Base-by-base conservation (phyloP, 2,797 vertebrate species). In the Ciconia nigra region DNA sequence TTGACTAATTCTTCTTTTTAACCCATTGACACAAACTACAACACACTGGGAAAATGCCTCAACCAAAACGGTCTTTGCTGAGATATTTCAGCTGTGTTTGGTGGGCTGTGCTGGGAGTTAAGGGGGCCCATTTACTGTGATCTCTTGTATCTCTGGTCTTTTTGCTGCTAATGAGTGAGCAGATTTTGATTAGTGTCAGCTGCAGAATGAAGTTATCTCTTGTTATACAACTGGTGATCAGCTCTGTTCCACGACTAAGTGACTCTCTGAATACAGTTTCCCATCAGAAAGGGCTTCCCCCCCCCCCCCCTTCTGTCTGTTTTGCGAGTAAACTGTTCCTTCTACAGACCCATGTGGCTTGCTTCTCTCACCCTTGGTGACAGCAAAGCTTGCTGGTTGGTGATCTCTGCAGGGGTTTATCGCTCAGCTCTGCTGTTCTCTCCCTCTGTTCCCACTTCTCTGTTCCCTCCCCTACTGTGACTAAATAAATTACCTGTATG, bases 401-500 rank as follows among this genome's bases (percentile, higher is more conserved):
- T 88, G 77, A 92, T 92, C 90, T 92, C 90, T 77, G 63, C 78
- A 79, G 94, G 90, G 80, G 92, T 83, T 93, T 80, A 19, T 72
- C 87, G 89, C 79, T 91, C 63, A 42, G 74, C 85, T 93, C 81
- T 61, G 47, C 89, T 87, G n/a, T 81, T 88, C 82, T 71, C 39
- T 90, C 80, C 61, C 91, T 96, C 73, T 96, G 79, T 94, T 96
- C 67, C 79, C 82, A 52, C 79, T 93, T 95, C 51, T 83, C 87
- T 94, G 80, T 93, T 95, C 90, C 83, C 81, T 95, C 78, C 87
- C 96, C 97, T 96, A 69, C 89, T 95, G 95, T 95, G 95, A 96
- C 95, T 96, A 97, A 97, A 96, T 97, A 96, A 97, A 97, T 97
- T 97, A 98, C 95, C 95, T 97, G 95, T 95, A 82, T 97, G 96